Base-by-base conservation (phyloP, 2,888 invertebrate species). In the Mesorhabditis spiculigera region DNA sequence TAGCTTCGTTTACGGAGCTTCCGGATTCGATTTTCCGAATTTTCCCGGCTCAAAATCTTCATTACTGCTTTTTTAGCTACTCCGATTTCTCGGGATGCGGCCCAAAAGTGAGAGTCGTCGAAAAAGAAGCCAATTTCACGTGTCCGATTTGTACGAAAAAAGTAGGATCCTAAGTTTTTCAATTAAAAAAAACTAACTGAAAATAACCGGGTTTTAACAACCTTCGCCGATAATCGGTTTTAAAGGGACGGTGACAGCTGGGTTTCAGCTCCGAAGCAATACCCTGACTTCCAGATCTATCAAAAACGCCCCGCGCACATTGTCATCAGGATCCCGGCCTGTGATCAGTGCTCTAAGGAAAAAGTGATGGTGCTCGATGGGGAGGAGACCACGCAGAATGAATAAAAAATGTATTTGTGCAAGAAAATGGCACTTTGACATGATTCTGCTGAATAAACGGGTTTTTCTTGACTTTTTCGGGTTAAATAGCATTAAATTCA, bases 311-410 rank as follows among this genome's bases (percentile, higher is more conserved):
- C 81, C 4, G 75, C 81, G 5, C 82, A 78, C 67, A 81, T 82
- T 63, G 81, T 82, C 10, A 80, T 82, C 6, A 74, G 82, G 16
- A 68, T 82, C 42, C 82, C 82, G 0, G 82, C 82, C 3, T 82
- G 82, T 67, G 78, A 81, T 65, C 65, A 74, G 10, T 82, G 82
- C 65, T 78, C 82, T 16, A 67, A 75, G 4, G 79, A 81, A 65
- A 78, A 78, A 45, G 77, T 80, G 16, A 75, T 82, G 28, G 74
- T 81, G 43, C 69, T 82, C 4, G 77, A 81, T 45, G 80, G 28
- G 10, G n/a, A 63, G 16, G 28, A 41, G 58, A 58, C 13, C 58
- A 58, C 58, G 58, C 28, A 28, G 28, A 28, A 28, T 28, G 28
- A 28, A 28, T 28, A 28, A 28, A 28, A 28, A 28, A 28, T 28